Conservation (phyloP, 2,888 invertebrate genomes). For the Nemoura dubitans region DNA sequence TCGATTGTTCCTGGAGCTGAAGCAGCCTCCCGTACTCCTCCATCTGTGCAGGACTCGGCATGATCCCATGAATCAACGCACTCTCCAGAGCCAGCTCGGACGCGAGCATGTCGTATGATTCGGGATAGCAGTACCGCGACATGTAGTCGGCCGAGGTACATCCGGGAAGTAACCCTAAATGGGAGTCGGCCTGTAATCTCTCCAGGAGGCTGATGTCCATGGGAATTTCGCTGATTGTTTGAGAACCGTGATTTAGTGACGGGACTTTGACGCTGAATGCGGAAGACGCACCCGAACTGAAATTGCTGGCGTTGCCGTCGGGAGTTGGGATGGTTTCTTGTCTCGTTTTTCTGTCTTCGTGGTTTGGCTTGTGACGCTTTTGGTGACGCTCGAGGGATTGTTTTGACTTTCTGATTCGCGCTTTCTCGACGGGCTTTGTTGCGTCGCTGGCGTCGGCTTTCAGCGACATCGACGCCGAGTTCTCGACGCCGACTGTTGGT, state of each 20-base stretch:
- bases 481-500: constrained; percentile 13
- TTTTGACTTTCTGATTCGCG: neutral
- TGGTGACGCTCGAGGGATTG: neutral
- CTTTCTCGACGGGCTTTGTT: no score
- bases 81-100: constrained; percentile 44
- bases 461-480: neutral
- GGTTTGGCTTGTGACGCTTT: neutral
- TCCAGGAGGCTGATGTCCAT: neutral
- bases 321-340: neutral
- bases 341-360: neutral
- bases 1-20: constrained; percentile 34
- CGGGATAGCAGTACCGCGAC: constrained; percentile 18
- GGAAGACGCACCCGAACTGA: neutral
- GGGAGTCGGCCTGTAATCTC: neutral
- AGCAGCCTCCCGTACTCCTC: constrained; percentile 46
- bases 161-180: neutral
- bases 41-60: constrained; percentile 33
- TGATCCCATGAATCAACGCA: constrained; percentile 32
- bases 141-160: neutral
- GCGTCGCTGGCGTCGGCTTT: neutral
- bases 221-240: neutral
- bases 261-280: neutral
- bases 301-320: neutral
- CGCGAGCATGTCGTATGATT: constrained; percentile 19
- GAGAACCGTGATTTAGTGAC: neutral